Evolutionary conservation across 2,113 vertebrate species (phyloP).

Genomic region (Sinocyclocheilus grahami): DNA sequence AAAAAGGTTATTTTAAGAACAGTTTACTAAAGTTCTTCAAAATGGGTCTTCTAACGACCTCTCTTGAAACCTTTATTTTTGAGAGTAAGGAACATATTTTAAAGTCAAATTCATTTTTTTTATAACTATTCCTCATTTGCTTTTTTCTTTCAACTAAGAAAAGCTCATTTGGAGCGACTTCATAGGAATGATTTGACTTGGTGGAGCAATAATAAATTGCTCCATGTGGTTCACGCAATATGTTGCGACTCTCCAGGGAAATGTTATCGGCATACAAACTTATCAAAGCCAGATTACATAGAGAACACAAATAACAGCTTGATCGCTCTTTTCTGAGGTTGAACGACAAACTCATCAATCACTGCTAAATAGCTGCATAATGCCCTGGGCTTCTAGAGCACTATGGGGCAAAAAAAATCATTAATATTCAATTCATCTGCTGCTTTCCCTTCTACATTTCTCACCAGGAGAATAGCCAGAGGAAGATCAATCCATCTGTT

Average conservation of each 20-base stretch:
- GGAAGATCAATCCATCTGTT: slow-evolving; percentile 9
- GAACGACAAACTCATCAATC: slow-evolving; percentile 62
- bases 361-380: slow-evolving; percentile 50
- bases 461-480: slow-evolving; percentile 11
- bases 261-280: slow-evolving; percentile 64
- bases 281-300: slow-evolving; percentile 62
- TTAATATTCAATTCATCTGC: slow-evolving; percentile 18
- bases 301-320: slow-evolving; percentile 69
- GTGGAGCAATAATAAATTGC: slow-evolving; percentile 45
- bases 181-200: slow-evolving; percentile 8
- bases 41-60: too few species aligned
- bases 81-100: background rate
- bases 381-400: slow-evolving; percentile 28
- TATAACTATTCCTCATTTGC: background rate
- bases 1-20: background rate
- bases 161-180: slow-evolving; percentile 3
- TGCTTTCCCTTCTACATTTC: slow-evolving; percentile 11
- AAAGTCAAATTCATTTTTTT: background rate
- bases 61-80: background rate
- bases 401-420: slow-evolving; percentile 22
- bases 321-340: slow-evolving; percentile 48
- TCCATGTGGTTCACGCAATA: slow-evolving; percentile 55
- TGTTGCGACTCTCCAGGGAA: slow-evolving; percentile 69
- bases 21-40: background rate
- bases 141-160: background rate